These are phyloP conservation scores for Kuschelorhynchus macadamiae DNA, from an alignment of 2,888 invertebrate species.

Conservation along the genomic window DNA sequence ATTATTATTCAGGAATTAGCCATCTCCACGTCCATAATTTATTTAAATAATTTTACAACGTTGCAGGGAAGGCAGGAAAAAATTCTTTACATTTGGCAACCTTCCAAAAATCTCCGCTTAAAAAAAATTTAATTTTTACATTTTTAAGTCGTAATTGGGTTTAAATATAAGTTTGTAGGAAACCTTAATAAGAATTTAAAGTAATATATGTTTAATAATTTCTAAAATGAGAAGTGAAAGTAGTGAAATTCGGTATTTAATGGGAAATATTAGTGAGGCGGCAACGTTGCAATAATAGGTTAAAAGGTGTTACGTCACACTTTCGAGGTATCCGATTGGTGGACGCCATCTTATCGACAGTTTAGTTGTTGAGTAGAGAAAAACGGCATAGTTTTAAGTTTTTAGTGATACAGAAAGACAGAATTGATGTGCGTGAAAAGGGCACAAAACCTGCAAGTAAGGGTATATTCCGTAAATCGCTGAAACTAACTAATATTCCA, in stretches of 20 bases:
- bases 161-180: neutral
- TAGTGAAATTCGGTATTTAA: neutral
- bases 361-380: slow-evolving; percentile 50
- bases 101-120: slow-evolving; percentile 1
- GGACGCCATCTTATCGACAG: slow-evolving; percentile 66
- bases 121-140: neutral
- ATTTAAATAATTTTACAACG: slow-evolving; percentile 40
- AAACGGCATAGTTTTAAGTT: slow-evolving; percentile 48
- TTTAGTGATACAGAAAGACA: slow-evolving; percentile 36
- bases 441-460: slow-evolving; percentile 47
- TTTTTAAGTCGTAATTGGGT: neutral
- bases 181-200: neutral
- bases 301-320: slow-evolving; percentile 46
- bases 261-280: neutral
- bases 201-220: neutral
- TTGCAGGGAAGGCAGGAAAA: slow-evolving; percentile 13
- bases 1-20: slow-evolving; percentile 25
- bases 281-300: slow-evolving; percentile 17
- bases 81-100: slow-evolving; percentile 24
- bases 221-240: neutral
- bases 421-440: slow-evolving; percentile 47
- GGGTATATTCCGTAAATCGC: slow-evolving; percentile 32
- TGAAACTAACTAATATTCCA: slow-evolving; percentile 48
- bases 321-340: slow-evolving; percentile 59
- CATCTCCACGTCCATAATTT: slow-evolving; percentile 32